phyloP scores from a whole-genome alignment of 2,888 invertebrate species.

The Cetonia aurata region DNA sequence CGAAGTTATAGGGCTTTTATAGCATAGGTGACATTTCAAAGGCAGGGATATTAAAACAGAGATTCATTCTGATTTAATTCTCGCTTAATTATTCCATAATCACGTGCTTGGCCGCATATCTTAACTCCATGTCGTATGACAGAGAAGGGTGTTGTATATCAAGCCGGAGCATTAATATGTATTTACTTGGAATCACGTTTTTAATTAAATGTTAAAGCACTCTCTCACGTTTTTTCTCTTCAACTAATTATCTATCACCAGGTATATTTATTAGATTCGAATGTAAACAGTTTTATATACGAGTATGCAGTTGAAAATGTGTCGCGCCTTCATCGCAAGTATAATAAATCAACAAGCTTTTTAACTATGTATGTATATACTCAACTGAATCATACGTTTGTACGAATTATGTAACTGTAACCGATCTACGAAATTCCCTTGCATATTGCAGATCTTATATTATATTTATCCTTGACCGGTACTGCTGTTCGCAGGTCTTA shows the following conservation, averaged over 20 bases:
- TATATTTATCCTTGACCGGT: constrained; percentile 54
- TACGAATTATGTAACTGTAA: constrained; percentile 7
- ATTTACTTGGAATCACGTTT: constrained; percentile 25
- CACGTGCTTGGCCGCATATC: constrained; percentile 26
- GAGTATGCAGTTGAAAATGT: background rate
- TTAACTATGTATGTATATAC: too few relatives aligned
- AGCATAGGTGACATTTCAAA: too few relatives aligned
- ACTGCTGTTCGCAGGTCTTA: constrained; percentile 39
- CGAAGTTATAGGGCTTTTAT: too few relatives aligned
- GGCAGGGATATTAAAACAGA: too few relatives aligned
- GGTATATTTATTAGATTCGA: constrained; percentile 1
- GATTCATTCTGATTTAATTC: background rate
- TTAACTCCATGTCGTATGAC: constrained; percentile 7
- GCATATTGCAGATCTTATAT: background rate
- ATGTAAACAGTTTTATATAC: constrained; percentile 12
- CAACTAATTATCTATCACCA: too few relatives aligned
- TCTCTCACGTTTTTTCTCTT: constrained; percentile 16
- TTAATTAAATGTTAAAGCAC: constrained; percentile 13
- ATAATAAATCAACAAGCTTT: constrained; percentile 13
- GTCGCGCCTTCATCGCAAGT: background rate
- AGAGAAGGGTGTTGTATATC: constrained; percentile 13
- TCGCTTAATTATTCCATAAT: background rate
- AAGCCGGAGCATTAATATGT: background rate
- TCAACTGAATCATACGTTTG: too few relatives aligned
- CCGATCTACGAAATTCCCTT: constrained; percentile 26